Evolutionary conservation across 2,888 invertebrate species (phyloP), one percentile per base, ranked within the genome.

Genomic region (Bombyx huttoni): DNA sequence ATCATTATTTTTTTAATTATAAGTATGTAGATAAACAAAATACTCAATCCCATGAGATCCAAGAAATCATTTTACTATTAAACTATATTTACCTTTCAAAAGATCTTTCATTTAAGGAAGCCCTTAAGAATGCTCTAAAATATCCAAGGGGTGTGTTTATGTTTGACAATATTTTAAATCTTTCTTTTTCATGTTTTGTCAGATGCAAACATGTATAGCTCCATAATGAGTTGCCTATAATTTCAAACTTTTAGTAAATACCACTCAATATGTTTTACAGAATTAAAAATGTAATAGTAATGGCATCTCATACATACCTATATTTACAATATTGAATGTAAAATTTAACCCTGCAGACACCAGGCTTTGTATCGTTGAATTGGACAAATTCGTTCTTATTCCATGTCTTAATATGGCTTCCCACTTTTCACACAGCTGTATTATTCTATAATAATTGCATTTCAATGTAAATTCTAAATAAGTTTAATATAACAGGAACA

Each of bases 91-190:
- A 77, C 83, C 93, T 91, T 70, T 96, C 96, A 48, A 98, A 87
- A 0, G 97, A 96, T 64, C 95, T 91, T 76, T 98, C 98, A 87
- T 98, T 98, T 33, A 98, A 89, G 5, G 96, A 90, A 13, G 97
- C 94, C 58, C 98, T 90, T 34, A 98, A 90, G 92, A 98, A 98
- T 33, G 98, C 96, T 67, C 96, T 91, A 24, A 95, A 95, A 64
- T 94, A 90, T 13, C 97, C 97, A 51, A 92, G 89, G n/a, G 89
- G 88, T 7, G 89, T 87, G 57, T 88, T 89, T 49, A 89, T 83
- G 56, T 84, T 83, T 10, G 85, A 71, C 1, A 89, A 70, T 51
- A 93, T 90, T 64, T 92, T 90, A 77, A 95, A 98, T 51, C 98
- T 91, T 70, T 96, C 95, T 56, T 93, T 91, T 78, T 97, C 97